Evolutionary conservation across 2,888 invertebrate genomes (phyloP), one percentile per base, ranked within the genome.

Genomic region (Selenia dentaria): DNA sequence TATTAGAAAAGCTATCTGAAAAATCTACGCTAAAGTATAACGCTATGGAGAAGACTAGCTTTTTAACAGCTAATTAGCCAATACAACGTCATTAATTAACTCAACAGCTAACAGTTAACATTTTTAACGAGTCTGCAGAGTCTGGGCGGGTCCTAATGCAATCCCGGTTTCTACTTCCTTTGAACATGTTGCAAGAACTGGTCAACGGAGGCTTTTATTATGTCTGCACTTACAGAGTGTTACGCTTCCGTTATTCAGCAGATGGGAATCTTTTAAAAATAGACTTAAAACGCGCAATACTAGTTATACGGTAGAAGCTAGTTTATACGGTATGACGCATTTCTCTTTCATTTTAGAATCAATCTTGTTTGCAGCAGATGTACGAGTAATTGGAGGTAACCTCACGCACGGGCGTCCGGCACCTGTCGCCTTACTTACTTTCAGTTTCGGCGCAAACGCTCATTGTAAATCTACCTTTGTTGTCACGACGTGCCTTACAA

Each of bases 401-500:
- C 55, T 58, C 67, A 64, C 67, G 70, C 67, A 70, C 67, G 65
- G 57, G 62, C 65, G 65, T 69, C 63, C 66, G 67, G 48, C 62
- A 61, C 52, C 58, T 39, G 43, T 27, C 24, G 11, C n/a, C n/a
- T n/a, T n/a, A 26, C 25, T 73, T 71, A 83, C 82, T 83, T 80
- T 82, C 82, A 61, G 59, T 82, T 80, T 83, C 80, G 70, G 71
- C 64, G 61, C 64, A 62, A 71, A 55, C 65, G 64, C 52, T 70
- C 58, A 57, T 65, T 70, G 70, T 78, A 62, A 64, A 56, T 61
- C 26, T 31, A 27, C 58, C 63, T 67, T 68, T 70, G 64, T 70
- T 74, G 71, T 70, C 70, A 70, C 64, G 59, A 55, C 25, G 42
- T 52, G 44, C 25, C 34, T 26, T 36, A 37, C 10, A 29, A 36